These are phyloP conservation scores for Anagyrus pseudococci DNA, from an alignment of 2,888 invertebrate species.

Conservation along the genomic window DNA sequence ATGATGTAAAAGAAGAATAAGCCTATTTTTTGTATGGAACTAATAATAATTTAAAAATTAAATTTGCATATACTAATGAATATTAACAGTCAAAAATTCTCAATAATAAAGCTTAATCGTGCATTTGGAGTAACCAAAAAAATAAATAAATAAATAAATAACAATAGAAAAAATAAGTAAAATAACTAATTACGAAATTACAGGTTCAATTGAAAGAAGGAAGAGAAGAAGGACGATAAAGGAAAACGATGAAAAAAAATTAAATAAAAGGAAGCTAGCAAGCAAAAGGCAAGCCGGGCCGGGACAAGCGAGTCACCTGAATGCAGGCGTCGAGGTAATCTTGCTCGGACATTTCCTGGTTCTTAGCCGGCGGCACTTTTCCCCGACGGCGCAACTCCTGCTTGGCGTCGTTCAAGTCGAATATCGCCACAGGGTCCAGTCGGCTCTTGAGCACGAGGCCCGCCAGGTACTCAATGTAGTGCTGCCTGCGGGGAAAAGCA, in stretches of 20 bases:
- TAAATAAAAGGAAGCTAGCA: background rate
- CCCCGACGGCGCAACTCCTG: conserved; percentile 87
- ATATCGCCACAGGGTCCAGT: conserved; percentile 88
- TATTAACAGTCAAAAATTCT: too few relatives aligned
- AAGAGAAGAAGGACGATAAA: background rate
- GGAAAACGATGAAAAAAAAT: conserved; percentile 1
- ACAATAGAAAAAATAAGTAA: background rate
- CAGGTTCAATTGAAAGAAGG: background rate
- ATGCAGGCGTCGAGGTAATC: conserved; percentile 85
- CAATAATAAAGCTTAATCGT: too few relatives aligned
- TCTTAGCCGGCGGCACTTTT: conserved; percentile 81
- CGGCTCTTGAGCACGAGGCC: conserved; percentile 80
- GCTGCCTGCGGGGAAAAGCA: conserved; percentile 73
- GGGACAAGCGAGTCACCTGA: conserved; percentile 70
- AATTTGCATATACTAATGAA: too few relatives aligned
- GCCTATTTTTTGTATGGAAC: too few relatives aligned
- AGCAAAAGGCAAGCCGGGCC: background rate
- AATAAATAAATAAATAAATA: too few relatives aligned
- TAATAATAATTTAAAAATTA: too few relatives aligned
- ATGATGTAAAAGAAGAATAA: too few relatives aligned
- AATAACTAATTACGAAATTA: too few relatives aligned
- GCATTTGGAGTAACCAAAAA: too few relatives aligned
- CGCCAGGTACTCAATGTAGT: conserved; percentile 96
- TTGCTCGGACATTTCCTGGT: conserved; percentile 82
- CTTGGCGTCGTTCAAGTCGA: conserved; percentile 85